Conservation (phyloP, 2,888 invertebrate species). For the Magallana nippona region DNA sequence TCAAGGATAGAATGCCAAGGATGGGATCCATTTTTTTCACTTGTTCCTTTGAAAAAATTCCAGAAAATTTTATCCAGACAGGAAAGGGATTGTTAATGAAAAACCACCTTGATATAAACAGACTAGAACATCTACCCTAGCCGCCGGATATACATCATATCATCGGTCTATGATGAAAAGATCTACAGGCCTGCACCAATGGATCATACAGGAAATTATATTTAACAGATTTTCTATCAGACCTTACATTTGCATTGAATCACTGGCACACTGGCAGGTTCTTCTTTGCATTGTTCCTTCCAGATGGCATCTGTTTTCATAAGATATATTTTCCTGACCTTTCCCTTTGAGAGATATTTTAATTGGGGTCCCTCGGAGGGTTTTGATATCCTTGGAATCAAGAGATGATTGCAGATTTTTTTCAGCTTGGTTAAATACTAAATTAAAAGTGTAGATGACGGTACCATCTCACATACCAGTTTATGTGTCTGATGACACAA, state of each 20-base stretch:
- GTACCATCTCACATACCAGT: too few relatives aligned
- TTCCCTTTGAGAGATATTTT: background rate
- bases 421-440: too few relatives aligned
- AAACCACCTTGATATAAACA: slow-evolving; percentile 33
- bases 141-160: slow-evolving; percentile 22
- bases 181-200: background rate
- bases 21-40: slow-evolving; percentile 4
- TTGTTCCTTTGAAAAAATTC: slow-evolving; percentile 8
- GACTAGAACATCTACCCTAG: slow-evolving; percentile 10
- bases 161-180: slow-evolving; percentile 17
- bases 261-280: slow-evolving; percentile 9
- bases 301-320: slow-evolving; percentile 15
- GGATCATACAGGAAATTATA: slow-evolving; percentile 29
- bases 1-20: background rate
- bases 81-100: slow-evolving; percentile 29
- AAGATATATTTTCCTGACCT: background rate
- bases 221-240: slow-evolving; percentile 14
- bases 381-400: background rate
- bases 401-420: background rate
- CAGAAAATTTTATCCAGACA: slow-evolving; percentile 12
- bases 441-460: too few relatives aligned
- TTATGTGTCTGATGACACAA: too few relatives aligned
- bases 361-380: background rate
- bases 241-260: slow-evolving; percentile 18
- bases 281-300: background rate